Evolutionary conservation across 35 echinoderm and acorn worm genomes (phyloP).

Genomic region (Acanthaster planci): DNA sequence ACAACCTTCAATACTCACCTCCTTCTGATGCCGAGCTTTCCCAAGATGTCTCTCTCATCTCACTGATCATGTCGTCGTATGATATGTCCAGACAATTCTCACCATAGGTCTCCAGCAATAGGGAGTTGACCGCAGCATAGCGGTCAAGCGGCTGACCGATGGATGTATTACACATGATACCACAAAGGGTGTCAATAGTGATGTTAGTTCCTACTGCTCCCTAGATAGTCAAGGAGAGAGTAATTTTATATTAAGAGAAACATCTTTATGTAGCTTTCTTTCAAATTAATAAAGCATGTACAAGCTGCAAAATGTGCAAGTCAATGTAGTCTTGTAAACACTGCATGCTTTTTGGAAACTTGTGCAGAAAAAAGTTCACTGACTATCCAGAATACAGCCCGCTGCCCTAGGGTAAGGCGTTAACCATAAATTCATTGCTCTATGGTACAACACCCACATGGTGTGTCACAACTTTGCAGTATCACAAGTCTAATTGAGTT

Average conservation of each 20-base stretch:
- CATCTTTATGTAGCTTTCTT: background rate
- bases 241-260: slow-evolving; percentile 2
- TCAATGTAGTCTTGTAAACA: no score
- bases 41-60: slow-evolving; percentile 73
- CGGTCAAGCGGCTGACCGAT: slow-evolving; percentile 33
- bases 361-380: no score
- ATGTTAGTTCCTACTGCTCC: slow-evolving; percentile 80
- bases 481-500: no score
- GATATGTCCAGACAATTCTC: slow-evolving; percentile 67
- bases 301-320: no score
- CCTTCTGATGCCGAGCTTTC: slow-evolving; percentile 67
- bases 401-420: no score
- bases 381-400: no score
- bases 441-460: no score
- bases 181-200: slow-evolving; percentile 92
- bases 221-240: slow-evolving; percentile 36
- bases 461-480: no score
- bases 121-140: slow-evolving; percentile 76
- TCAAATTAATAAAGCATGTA: no score
- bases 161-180: slow-evolving; percentile 77
- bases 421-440: no score
- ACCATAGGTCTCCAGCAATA: slow-evolving; percentile 64
- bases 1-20: slow-evolving; percentile 68
- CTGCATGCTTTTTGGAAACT: no score
- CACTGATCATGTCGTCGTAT: slow-evolving; percentile 78